phyloP scores from a whole-genome alignment of 2,113 vertebrate species.

The Bungarus multicinctus region DNA sequence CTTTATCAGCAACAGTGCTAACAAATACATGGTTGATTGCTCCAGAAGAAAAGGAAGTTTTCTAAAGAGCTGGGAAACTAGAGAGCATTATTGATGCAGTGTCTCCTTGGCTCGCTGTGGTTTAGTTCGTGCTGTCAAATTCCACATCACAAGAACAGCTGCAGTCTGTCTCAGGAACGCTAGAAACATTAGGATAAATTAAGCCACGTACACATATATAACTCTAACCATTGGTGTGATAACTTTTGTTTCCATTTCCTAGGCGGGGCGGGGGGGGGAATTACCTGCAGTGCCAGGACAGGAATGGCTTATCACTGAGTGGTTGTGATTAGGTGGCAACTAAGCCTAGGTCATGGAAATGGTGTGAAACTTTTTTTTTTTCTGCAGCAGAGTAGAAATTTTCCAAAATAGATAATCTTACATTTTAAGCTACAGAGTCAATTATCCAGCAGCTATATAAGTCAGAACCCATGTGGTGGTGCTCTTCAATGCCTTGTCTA shows the following conservation, averaged over 20 bases:
- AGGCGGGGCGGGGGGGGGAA: not conserved
- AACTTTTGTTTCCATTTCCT: not conserved
- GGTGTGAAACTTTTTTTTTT: not conserved
- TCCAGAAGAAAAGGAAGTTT: slow-evolving; percentile 1
- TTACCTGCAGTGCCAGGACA: not conserved
- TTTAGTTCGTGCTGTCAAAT: not conserved
- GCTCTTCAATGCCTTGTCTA: not conserved
- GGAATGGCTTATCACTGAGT: not conserved
- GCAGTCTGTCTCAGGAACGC: not conserved
- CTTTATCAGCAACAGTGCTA: not conserved
- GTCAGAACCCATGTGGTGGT: not conserved
- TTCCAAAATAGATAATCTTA: not conserved
- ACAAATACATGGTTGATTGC: not conserved
- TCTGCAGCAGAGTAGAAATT: not conserved
- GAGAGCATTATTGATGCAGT: not conserved
- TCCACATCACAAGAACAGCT: not conserved
- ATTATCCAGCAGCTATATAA: not conserved
- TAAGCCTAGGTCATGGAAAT: not conserved
- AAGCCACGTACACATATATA: not conserved
- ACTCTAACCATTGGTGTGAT: not conserved
- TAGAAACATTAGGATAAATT: not conserved
- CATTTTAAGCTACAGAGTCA: not conserved
- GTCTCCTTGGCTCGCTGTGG: not conserved
- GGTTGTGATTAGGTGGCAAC: not conserved
- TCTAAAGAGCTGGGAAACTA: not conserved